Evolutionary conservation across 2,888 invertebrate species (phyloP).

Genomic region (Chironomus tentans): DNA sequence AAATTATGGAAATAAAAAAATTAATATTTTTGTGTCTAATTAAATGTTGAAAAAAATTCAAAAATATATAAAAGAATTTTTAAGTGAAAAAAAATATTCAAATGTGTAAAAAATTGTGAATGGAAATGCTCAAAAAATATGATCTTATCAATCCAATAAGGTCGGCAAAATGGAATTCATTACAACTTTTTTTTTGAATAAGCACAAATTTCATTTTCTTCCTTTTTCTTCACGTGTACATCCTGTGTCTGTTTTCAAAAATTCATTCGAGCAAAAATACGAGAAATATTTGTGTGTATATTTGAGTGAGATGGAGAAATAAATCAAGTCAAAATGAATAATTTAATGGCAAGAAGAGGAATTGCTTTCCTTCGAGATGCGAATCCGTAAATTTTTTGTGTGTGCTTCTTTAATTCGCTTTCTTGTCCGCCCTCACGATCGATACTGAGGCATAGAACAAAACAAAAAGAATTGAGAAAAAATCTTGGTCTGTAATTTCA

Average conservation of each 20-base stretch:
- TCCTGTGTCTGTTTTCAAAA: background rate
- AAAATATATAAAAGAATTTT: background rate
- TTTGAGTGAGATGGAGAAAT: background rate
- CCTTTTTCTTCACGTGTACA: background rate
- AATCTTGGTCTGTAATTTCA: background rate
- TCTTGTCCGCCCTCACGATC: background rate
- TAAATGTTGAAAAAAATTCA: background rate
- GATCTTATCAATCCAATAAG: background rate
- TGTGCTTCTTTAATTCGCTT: background rate
- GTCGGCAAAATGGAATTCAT: no score
- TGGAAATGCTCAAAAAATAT: background rate
- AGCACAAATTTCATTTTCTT: background rate
- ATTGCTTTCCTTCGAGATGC: background rate
- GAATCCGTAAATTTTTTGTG: background rate
- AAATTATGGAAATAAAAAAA: background rate
- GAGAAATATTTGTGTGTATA: background rate
- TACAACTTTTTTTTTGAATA: no score
- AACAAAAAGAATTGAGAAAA: background rate
- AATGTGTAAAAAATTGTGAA: background rate
- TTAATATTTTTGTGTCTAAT: background rate
- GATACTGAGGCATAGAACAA: background rate
- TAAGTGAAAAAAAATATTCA: background rate
- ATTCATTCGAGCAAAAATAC: background rate
- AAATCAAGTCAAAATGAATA: conserved; percentile 16
- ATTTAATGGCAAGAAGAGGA: conserved; percentile 4